Percentiles rank a stretch among this genome's conserved stretches.
Evolutionary conservation across 2,113 vertebrate species (phyloP).

Genomic region (Bujurquina vittata): DNA sequence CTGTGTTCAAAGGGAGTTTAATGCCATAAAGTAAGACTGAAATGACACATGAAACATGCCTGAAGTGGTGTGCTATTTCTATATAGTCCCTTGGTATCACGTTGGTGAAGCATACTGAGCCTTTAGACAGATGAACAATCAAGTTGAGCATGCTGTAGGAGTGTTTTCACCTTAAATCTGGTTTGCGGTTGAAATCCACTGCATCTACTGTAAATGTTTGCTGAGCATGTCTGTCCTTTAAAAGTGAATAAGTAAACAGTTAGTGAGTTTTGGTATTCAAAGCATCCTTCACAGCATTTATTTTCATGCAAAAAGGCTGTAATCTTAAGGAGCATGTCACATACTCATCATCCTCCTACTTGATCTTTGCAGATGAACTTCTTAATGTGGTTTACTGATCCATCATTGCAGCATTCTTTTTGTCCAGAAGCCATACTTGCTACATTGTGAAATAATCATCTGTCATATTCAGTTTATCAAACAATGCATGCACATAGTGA

Average conservation of each 20-base stretch:
- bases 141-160: not conserved
- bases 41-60: not conserved
- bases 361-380: not conserved
- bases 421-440: not conserved
- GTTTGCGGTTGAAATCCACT: not conserved
- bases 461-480: conserved; percentile 15
- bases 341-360: not conserved
- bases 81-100: not conserved
- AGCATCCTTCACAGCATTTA: too few relatives aligned
- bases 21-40: not conserved
- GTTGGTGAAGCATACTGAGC: not conserved
- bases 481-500: conserved; percentile 9
- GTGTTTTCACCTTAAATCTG: not conserved
- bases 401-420: not conserved
- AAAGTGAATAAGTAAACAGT: not conserved
- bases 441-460: not conserved
- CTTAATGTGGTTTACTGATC: not conserved
- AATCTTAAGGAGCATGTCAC: too few relatives aligned
- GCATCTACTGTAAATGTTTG: not conserved
- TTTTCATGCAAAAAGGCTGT: too few relatives aligned
- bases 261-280: not conserved
- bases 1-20: too few relatives aligned
- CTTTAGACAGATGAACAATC: not conserved
- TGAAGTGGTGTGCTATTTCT: not conserved
- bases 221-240: not conserved